A percentile compares a stretch with the other conserved stretches of the same genome.
These are phyloP conservation scores for Parnassius orleans DNA, from an alignment of 2,888 invertebrate species.

Conservation along the genomic window DNA sequence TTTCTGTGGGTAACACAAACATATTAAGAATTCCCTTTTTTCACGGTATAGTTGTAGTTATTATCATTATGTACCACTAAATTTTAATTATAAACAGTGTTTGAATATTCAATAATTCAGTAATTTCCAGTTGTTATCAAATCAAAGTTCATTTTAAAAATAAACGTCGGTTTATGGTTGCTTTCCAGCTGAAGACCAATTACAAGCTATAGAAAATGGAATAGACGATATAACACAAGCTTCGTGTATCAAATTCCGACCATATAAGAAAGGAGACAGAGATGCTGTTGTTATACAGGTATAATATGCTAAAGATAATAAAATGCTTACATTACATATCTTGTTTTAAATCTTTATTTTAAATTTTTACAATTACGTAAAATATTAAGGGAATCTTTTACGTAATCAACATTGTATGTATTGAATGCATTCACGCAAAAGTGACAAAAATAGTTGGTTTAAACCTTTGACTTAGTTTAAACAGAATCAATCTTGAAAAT, in stretches of 20 bases:
- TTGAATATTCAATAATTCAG: too few relatives aligned
- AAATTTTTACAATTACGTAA: too few relatives aligned
- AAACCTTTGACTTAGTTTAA: too few relatives aligned
- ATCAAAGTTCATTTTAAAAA: too few relatives aligned
- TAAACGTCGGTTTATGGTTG: not conserved
- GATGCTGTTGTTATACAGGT: conserved; percentile 77
- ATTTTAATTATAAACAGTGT: too few relatives aligned
- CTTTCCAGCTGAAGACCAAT: conserved; percentile 61
- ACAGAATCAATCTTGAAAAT: too few relatives aligned
- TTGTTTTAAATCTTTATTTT: too few relatives aligned
- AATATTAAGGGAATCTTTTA: not conserved
- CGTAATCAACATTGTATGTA: too few relatives aligned
- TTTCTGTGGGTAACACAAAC: conserved; percentile 59
- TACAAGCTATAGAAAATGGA: conserved; percentile 67
- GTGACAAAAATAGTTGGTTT: not conserved
- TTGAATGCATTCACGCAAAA: not conserved
- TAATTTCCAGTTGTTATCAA: too few relatives aligned
- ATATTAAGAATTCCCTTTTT: not conserved
- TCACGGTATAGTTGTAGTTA: too few relatives aligned
- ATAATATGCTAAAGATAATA: conserved; percentile 25
- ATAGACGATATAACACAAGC: conserved; percentile 69
- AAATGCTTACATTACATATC: too few relatives aligned
- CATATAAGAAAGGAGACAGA: conserved; percentile 65
- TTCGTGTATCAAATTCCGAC: conserved; percentile 75
- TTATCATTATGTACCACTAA: too few relatives aligned